phyloP scores from a whole-genome alignment of 2,113 vertebrate species.

The Taxidea taxus region DNA sequence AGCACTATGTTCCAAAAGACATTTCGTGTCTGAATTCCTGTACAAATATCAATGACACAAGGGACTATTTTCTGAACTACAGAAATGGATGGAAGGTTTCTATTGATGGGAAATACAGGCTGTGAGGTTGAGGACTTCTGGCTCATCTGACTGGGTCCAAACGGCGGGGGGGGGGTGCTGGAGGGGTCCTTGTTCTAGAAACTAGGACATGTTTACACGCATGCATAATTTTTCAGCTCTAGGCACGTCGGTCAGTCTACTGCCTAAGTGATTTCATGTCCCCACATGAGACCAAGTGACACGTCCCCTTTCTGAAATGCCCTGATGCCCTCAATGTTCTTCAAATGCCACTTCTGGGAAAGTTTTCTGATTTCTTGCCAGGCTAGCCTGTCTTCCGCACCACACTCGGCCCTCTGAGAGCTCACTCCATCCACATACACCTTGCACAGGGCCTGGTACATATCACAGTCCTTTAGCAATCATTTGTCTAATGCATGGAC shows the following conservation, averaged over 20 bases:
- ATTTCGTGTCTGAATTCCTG: background rate
- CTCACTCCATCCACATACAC: rapidly evolving
- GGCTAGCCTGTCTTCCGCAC: background rate
- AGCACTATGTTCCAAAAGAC: background rate
- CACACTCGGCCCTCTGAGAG: too few relatives aligned
- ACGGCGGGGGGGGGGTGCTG: too few relatives aligned
- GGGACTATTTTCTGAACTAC: background rate
- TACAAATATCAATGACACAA: too few relatives aligned
- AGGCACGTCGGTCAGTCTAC: rapidly evolving
- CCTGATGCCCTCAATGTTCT: background rate
- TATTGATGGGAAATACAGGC: rapidly evolving
- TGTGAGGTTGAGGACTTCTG: background rate
- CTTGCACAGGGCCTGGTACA: too few relatives aligned
- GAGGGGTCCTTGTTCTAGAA: background rate
- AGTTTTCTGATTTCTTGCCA: rapidly evolving
- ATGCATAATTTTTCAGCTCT: too few relatives aligned
- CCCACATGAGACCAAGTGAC: rapidly evolving
- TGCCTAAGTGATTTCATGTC: too few relatives aligned
- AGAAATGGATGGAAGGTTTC: background rate
- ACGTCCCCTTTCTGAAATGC: background rate
- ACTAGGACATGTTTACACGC: rapidly evolving
- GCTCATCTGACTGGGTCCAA: too few relatives aligned
- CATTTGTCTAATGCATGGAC: too few relatives aligned
- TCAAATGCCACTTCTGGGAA: background rate
- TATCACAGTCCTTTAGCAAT: too few relatives aligned